Conservation (phyloP, 2,888 invertebrate species). For the Rhogogaster chlorosoma region DNA sequence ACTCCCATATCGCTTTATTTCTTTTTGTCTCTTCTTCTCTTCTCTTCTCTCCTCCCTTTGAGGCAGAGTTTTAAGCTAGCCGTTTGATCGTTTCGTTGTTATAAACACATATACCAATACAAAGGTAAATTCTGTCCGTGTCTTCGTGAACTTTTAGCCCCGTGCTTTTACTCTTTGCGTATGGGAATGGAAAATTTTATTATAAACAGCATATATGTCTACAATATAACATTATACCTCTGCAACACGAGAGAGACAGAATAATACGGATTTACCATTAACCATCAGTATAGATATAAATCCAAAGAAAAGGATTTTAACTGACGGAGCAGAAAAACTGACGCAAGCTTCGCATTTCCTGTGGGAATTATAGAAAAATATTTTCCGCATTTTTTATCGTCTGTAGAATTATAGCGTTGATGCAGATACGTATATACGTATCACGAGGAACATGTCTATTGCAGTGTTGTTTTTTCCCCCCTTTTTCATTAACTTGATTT, state of each 20-base stretch:
- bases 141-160: background rate
- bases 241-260: background rate
- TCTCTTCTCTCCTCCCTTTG: slow-evolving; percentile 47
- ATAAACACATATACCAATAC: background rate
- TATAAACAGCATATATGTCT: background rate
- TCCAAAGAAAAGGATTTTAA: background rate
- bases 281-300: background rate
- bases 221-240: background rate
- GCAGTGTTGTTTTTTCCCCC: background rate
- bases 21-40: slow-evolving; percentile 50
- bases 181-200: background rate
- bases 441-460: no score
- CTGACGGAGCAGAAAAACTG: background rate
- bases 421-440: background rate
- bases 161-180: background rate
- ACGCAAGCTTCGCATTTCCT: background rate
- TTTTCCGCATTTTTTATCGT: background rate
- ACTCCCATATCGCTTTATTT: slow-evolving; percentile 47
- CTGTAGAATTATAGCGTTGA: background rate
- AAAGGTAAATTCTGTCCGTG: background rate
- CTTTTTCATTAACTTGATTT: background rate
- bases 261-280: background rate
- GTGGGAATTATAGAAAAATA: background rate
- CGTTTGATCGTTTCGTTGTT: slow-evolving; percentile 15
- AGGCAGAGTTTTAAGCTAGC: background rate